Conservation (phyloP, 2,797 vertebrate species). For the Coracias cyanogaster region DNA sequence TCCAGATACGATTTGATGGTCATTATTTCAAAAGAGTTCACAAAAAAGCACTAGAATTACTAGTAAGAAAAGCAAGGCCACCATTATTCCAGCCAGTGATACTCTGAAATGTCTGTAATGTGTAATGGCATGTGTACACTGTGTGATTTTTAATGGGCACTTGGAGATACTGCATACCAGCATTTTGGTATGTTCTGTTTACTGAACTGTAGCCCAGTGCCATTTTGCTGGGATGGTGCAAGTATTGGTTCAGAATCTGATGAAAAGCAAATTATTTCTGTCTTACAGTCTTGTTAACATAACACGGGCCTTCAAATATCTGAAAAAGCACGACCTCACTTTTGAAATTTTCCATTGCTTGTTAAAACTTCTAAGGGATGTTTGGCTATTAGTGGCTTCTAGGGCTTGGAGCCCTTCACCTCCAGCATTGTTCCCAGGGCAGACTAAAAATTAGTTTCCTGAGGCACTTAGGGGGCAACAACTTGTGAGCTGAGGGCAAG, state of each 20-base stretch:
- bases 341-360: neutral
- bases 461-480: neutral
- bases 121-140: no score
- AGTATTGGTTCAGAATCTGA: neutral
- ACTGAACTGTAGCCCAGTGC: neutral
- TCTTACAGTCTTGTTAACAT: neutral
- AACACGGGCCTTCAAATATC: neutral
- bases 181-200: neutral
- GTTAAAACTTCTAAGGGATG: neutral
- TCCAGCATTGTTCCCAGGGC: neutral
- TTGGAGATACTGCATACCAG: neutral
- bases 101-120: neutral
- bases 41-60: neutral
- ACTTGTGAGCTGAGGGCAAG: neutral
- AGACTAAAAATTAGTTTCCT: neutral
- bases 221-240: neutral
- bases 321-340: neutral
- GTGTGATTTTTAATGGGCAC: neutral
- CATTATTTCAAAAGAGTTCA: neutral
- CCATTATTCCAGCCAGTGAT: neutral
- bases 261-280: neutral
- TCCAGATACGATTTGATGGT: constrained; percentile 13
- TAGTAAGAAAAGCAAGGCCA: neutral
- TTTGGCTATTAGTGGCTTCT: neutral
- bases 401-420: neutral